Evolutionary conservation across 2,888 invertebrate genomes (phyloP).

Genomic region (Clitarchus hookeri): DNA sequence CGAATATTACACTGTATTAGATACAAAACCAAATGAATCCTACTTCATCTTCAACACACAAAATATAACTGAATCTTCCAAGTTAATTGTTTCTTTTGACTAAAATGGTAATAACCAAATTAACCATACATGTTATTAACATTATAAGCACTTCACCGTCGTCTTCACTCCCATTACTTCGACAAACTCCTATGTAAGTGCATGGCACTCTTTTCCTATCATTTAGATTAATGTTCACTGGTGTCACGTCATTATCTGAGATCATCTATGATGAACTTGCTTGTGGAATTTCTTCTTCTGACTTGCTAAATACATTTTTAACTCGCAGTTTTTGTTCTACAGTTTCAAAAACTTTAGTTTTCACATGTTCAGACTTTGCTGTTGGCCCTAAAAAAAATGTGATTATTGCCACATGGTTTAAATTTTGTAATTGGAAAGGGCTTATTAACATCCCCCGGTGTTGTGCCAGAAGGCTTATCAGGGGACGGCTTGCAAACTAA

Average conservation of each 20-base stretch:
- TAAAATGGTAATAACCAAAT: no score
- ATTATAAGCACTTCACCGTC: neutral
- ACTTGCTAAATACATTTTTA: neutral
- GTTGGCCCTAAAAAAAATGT: neutral
- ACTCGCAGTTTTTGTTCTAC: neutral
- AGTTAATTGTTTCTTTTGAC: no score
- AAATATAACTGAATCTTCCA: no score
- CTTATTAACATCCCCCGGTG: no score
- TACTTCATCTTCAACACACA: no score
- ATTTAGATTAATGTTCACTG: neutral
- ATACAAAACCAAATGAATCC: no score
- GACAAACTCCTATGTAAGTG: neutral
- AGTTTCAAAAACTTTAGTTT: neutral
- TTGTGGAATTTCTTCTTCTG: neutral
- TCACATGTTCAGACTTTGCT: neutral
- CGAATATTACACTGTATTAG: no score
- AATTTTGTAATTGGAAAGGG: no score
- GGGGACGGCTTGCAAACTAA: no score
- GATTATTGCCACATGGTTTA: neutral
- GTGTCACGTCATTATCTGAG: neutral
- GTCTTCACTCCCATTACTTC: neutral
- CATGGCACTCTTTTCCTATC: neutral
- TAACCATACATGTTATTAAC: neutral
- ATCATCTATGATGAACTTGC: neutral
- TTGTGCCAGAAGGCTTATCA: no score